Conservation (phyloP, 2,113 vertebrate species). For the Parus major region DNA sequence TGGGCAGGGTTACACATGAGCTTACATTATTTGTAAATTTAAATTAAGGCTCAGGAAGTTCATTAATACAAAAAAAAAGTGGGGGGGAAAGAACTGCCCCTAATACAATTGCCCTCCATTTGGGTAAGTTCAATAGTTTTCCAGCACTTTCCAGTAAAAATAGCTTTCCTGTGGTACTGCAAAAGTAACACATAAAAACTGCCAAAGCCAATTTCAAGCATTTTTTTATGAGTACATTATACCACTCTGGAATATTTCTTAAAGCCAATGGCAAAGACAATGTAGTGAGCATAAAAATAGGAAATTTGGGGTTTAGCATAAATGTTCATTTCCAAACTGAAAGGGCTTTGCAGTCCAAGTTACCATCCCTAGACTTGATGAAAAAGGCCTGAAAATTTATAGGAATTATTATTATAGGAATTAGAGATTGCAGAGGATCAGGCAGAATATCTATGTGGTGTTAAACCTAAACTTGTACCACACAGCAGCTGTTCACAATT, state of each 20-base stretch:
- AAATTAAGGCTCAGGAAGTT: conserved; percentile 9
- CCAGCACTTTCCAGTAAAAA: neutral
- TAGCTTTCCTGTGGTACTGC: neutral
- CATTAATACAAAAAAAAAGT: neutral
- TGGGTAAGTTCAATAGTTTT: neutral
- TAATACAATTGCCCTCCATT: neutral
- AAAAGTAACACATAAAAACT: neutral
- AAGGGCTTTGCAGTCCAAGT: neutral
- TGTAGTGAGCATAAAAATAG: neutral
- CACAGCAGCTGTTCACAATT: neutral
- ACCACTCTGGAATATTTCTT: neutral
- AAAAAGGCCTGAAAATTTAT: neutral
- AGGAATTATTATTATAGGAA: neutral
- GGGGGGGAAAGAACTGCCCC: neutral
- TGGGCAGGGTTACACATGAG: neutral
- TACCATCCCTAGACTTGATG: neutral
- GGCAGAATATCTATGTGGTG: neutral
- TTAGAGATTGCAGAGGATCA: neutral
- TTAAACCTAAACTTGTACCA: neutral
- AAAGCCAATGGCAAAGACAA: neutral
- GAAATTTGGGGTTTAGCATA: neutral
- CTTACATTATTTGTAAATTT: conserved; percentile 16
- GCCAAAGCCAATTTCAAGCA: neutral
- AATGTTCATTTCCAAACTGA: neutral
- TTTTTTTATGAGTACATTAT: neutral